Conservation (phyloP, 2,888 invertebrate species). For the Megamerina dolium region DNA sequence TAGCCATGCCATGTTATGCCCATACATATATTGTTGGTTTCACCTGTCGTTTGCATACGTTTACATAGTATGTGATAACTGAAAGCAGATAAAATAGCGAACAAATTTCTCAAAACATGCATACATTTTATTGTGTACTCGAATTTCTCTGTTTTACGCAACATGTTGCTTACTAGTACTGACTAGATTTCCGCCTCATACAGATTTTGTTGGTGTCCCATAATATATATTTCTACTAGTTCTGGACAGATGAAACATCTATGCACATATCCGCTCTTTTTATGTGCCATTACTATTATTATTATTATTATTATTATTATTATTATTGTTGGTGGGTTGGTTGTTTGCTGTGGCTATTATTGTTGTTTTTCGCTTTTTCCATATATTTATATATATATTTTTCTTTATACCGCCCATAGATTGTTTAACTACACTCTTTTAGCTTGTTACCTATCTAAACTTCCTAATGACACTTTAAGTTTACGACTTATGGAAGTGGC, state of each 20-base stretch:
- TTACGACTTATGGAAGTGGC: neutral
- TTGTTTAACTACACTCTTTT: neutral
- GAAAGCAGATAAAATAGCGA: too few relatives aligned
- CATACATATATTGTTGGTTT: too few relatives aligned
- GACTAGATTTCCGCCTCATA: too few relatives aligned
- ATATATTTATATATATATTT: neutral
- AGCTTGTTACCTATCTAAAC: neutral
- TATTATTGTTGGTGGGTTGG: neutral
- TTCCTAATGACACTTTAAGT: constrained; percentile 14
- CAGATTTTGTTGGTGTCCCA: too few relatives aligned
- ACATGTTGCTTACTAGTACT: too few relatives aligned
- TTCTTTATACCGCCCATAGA: neutral
- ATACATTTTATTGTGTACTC: too few relatives aligned
- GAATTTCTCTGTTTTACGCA: too few relatives aligned
- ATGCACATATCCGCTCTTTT: constrained; percentile 7
- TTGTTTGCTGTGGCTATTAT: neutral
- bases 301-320: neutral
- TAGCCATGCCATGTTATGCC: too few relatives aligned
- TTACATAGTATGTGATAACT: too few relatives aligned
- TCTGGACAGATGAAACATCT: constrained; percentile 4
- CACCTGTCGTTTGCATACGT: too few relatives aligned
- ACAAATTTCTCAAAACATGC: too few relatives aligned
- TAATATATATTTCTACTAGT: too few relatives aligned
- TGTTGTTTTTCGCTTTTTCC: neutral
- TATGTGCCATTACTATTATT: neutral